These are phyloP conservation scores for Spatulosminthurus flaviceps DNA, from an alignment of 2,888 invertebrate species.

Conservation along the genomic window DNA sequence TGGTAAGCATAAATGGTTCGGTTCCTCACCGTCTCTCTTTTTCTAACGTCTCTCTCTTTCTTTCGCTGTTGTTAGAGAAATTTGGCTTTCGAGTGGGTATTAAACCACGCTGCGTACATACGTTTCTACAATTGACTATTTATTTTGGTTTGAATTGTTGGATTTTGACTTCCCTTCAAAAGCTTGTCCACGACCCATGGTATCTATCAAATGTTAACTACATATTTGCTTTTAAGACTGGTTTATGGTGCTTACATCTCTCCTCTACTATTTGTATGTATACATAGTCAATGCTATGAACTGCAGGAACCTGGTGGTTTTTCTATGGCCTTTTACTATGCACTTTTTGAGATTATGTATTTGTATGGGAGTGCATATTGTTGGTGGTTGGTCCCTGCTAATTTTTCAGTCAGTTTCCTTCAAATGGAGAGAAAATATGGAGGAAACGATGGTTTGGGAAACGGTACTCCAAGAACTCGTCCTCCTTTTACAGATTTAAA, in stretches of 20 bases:
- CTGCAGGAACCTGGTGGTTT: too few relatives aligned
- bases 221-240: too few relatives aligned
- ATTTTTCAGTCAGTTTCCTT: too few relatives aligned
- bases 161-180: constrained; percentile 11
- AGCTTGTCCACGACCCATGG: not conserved
- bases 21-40: not conserved
- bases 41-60: not conserved
- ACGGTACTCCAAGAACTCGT: not conserved
- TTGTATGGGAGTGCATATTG: too few relatives aligned
- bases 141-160: constrained; percentile 1
- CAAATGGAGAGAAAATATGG: too few relatives aligned
- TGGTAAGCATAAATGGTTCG: constrained; percentile 4
- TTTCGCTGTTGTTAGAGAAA: too few relatives aligned
- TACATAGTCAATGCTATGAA: too few relatives aligned
- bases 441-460: not conserved
- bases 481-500: not conserved
- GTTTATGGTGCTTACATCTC: too few relatives aligned
- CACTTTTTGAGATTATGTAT: too few relatives aligned
- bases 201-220: not conserved
- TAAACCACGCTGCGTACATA: not conserved
- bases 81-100: not conserved
- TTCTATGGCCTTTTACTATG: too few relatives aligned
- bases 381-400: too few relatives aligned
- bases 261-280: too few relatives aligned
- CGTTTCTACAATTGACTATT: not conserved